Base-by-base conservation (phyloP, 92 coral and sea anemone genomes). In the Parazoanthus atlanticus region DNA sequence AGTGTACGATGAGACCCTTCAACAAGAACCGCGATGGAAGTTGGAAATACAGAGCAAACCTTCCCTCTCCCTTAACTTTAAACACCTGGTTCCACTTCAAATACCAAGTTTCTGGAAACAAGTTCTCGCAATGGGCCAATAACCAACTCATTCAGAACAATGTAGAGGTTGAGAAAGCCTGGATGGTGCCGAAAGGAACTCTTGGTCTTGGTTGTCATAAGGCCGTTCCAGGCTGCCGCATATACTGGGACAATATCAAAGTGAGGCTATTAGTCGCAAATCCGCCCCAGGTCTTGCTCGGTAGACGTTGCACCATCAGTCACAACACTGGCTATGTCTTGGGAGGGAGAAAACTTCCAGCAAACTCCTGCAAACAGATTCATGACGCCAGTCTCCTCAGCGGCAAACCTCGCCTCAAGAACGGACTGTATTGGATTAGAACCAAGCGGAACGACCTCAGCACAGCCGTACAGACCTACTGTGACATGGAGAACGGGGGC, bases 401-500 rank as follows among this genome's bases (percentile, higher is more conserved):
- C 32, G 92, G 91, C 40, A 41, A 88, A 81, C 78, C 93, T 40
- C 61, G 92, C 33, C 78, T 89, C 8, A 82, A 82, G 78, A 94
- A 91, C 74, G 95, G 94, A 2, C 88, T 95, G n/a, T 94, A 95
- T 83, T 94, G 98, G 98, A 79, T 94, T 80, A 94, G 89, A 80
- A 92, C 96, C 16, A 88, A 85, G 65, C 40, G 38, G 76, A 85
- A 47, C 34, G 64, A 86, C 34, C 89, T 76, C 43, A 78, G 86
- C 16, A 81, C 82, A n/a, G 86, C 88, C 13, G 74, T 64, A 23
- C 34, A 78, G 90, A 95, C 98, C 8, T 92, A 82, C 90, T 95
- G 98, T 64, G 98, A 95, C 49, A 93, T 95, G 91, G 84, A 78
- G 19, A 94, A 89, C 71, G 98, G 98, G 36, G 96, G 98, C 73